phyloP scores from a whole-genome alignment of 2,113 vertebrate species.

The Octodon degus region DNA sequence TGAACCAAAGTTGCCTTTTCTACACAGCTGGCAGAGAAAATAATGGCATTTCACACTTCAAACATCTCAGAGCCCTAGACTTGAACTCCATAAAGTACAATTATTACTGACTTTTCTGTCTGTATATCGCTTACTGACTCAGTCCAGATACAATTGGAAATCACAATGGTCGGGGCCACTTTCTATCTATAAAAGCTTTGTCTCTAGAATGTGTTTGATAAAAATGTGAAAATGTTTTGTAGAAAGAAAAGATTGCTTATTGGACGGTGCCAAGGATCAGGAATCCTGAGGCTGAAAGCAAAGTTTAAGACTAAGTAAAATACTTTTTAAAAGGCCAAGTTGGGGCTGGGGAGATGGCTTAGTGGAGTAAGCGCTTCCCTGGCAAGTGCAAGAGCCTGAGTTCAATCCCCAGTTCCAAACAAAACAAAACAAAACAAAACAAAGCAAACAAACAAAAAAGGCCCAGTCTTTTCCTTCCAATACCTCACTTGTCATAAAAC shows the following conservation, averaged over 20 bases:
- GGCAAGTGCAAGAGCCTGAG: too few relatives aligned
- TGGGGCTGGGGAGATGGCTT: too few relatives aligned
- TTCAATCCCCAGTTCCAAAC: too few relatives aligned
- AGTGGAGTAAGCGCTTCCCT: too few relatives aligned
- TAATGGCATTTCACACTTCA: background rate
- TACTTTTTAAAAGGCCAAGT: background rate
- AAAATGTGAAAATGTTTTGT: conserved; percentile 16
- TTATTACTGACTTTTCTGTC: background rate
- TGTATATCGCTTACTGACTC: background rate
- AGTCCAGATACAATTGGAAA: background rate
- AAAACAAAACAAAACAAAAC: too few relatives aligned
- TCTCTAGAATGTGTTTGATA: background rate
- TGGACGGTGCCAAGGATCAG: background rate
- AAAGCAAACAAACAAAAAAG: background rate
- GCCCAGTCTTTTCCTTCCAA: background rate
- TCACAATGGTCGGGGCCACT: background rate
- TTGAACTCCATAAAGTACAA: background rate
- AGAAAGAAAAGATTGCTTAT: background rate
- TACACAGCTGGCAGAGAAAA: background rate
- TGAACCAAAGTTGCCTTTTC: background rate
- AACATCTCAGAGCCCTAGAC: background rate
- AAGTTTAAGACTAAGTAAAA: background rate
- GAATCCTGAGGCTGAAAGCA: background rate
- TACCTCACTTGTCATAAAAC: background rate
- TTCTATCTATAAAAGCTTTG: background rate